Conservation (phyloP, 2,113 vertebrate species). For the Rhineura floridana region DNA sequence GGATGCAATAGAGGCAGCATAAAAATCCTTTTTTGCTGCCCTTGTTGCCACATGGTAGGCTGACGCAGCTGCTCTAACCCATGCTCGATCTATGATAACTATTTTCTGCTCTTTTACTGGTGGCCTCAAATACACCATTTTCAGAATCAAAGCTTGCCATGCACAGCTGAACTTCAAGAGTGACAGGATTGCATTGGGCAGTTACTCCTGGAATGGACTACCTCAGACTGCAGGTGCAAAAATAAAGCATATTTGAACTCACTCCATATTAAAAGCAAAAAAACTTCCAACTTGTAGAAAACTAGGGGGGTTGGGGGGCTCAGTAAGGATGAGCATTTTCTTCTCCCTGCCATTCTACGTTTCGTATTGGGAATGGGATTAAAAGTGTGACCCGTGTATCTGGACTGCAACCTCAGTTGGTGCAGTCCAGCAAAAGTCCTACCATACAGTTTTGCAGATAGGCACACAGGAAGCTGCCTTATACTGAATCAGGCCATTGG, state of each 20-base stretch:
- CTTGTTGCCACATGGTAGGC: too few species aligned
- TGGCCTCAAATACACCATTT: neutral
- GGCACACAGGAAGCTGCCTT: too few species aligned
- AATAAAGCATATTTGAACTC: neutral
- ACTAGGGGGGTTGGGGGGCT: neutral
- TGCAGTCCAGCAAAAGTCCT: neutral
- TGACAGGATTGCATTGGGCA: neutral
- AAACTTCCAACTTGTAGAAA: neutral
- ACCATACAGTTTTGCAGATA: neutral
- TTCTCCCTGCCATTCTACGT: neutral
- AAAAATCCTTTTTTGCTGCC: too few species aligned
- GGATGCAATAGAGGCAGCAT: too few species aligned
- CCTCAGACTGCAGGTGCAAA: neutral
- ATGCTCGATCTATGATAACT: fast-evolving
- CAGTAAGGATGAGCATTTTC: neutral
- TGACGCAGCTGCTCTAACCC: too few species aligned
- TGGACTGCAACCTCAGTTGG: neutral
- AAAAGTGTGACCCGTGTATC: neutral
- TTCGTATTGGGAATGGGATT: neutral
- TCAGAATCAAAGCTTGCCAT: neutral
- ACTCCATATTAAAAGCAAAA: neutral
- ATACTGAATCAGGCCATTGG: too few species aligned
- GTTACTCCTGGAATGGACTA: neutral
- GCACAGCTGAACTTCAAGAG: neutral
- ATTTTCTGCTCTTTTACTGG: too few species aligned